Evolutionary conservation across 2,113 vertebrate genomes (phyloP).

Genomic region (Guaruba guarouba): DNA sequence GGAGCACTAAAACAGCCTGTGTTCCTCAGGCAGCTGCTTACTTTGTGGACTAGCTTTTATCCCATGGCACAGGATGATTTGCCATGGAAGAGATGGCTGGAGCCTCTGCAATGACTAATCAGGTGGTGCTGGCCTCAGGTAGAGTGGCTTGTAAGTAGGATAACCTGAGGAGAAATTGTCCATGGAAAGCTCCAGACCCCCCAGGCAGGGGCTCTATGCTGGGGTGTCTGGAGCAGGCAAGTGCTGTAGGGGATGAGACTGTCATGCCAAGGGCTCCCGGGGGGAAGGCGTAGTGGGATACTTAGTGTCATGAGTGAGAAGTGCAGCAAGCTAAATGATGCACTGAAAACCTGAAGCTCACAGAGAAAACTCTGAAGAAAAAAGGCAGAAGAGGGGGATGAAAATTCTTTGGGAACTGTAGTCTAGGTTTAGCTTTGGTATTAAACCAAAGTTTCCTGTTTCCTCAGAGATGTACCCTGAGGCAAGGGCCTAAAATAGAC

Average conservation of each 20-base stretch:
- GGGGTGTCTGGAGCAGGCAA: background rate
- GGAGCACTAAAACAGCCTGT: background rate
- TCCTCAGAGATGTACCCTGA: constrained; percentile 13
- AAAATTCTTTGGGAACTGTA: background rate
- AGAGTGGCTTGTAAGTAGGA: background rate
- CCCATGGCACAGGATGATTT: background rate
- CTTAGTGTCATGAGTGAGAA: background rate
- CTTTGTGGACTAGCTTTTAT: background rate
- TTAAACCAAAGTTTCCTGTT: constrained; percentile 34
- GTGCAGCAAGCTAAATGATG: background rate
- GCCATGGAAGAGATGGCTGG: background rate
- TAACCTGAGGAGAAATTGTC: background rate
- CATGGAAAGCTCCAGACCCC: background rate
- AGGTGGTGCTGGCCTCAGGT: background rate
- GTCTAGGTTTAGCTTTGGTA: constrained; percentile 17
- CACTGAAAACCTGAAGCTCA: background rate
- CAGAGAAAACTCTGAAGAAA: background rate
- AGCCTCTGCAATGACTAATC: background rate
- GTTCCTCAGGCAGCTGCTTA: background rate
- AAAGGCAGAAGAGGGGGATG: background rate
- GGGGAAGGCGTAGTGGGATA: rapidly evolving
- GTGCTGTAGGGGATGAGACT: rapidly evolving
- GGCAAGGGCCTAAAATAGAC: constrained; percentile 21
- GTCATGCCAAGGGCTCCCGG: background rate
- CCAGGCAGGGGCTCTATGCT: background rate